Conservation (phyloP, 2,888 invertebrate genomes). For the Osmoderma eremita region DNA sequence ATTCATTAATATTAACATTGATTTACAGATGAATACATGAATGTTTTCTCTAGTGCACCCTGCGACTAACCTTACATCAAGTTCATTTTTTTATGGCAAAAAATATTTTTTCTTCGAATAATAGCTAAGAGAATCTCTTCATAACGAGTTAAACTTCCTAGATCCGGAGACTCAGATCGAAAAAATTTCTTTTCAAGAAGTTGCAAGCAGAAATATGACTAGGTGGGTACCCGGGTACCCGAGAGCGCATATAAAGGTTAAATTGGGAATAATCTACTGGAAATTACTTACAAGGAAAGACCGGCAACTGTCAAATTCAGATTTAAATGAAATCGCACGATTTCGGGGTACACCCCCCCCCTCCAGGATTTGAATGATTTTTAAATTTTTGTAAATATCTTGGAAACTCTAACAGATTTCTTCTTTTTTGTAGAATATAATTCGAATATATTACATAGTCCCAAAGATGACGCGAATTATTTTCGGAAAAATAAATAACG, state of each 20-base stretch:
- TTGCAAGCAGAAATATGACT: slow-evolving; percentile 10
- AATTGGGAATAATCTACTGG: no score
- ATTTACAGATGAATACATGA: slow-evolving; percentile 5
- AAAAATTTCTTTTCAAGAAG: slow-evolving; percentile 2
- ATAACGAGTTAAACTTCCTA: slow-evolving; percentile 3
- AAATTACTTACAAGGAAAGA: no score
- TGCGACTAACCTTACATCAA: slow-evolving; percentile 17
- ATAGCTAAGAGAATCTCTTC: slow-evolving; percentile 10
- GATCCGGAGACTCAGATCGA: slow-evolving; percentile 5
- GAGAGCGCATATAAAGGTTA: slow-evolving; percentile 5
- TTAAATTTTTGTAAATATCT: no score
- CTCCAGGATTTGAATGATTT: no score
- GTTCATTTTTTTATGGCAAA: slow-evolving; percentile 10
- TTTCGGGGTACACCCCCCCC: no score
- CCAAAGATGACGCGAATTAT: no score
- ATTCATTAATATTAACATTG: slow-evolving; percentile 4
- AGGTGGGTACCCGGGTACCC: slow-evolving; percentile 15
- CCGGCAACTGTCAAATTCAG: no score
- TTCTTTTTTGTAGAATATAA: no score
- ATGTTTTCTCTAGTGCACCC: slow-evolving; percentile 15
- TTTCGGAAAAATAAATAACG: no score
- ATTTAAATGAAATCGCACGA: no score
- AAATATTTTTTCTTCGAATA: slow-evolving; percentile 1
- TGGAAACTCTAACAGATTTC: no score
- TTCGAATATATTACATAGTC: no score